A percentile compares a stretch with the other conserved stretches of the same genome.
phyloP scores from a whole-genome alignment of 2,888 invertebrate species.

The Cantharis nigra region DNA sequence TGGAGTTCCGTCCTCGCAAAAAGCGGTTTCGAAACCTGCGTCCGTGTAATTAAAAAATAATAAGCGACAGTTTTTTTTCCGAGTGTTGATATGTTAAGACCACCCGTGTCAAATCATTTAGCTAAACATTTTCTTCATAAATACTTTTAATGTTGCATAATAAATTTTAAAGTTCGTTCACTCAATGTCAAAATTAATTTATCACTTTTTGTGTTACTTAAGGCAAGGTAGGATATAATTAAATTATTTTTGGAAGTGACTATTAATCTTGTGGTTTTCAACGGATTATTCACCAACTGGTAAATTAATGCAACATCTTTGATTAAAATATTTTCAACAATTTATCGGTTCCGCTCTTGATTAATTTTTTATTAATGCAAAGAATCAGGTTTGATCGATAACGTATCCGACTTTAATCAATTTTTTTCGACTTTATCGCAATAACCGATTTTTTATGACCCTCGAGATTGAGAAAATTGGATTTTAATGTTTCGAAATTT shows the following conservation, averaged over 20 bases:
- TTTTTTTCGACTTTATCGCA: background rate
- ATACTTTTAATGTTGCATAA: background rate
- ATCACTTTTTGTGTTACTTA: constrained; percentile 1
- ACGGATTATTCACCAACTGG: background rate
- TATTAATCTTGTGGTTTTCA: constrained; percentile 1
- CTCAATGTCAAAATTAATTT: constrained; percentile 2
- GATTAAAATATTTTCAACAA: background rate
- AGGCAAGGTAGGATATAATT: background rate
- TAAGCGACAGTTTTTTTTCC: background rate
- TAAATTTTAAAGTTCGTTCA: background rate
- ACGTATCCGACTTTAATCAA: background rate
- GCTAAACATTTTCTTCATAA: background rate
- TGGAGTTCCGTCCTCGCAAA: background rate
- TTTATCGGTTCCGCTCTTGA: background rate
- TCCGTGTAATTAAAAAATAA: background rate
- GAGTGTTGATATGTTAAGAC: background rate
- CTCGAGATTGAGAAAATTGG: background rate
- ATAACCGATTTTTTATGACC: background rate
- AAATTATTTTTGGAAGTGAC: constrained; percentile 2
- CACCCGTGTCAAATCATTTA: background rate
- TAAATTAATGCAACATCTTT: background rate
- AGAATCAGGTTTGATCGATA: background rate
- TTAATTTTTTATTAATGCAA: background rate
- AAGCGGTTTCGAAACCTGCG: background rate
- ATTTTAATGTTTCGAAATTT: background rate